These are phyloP conservation scores for Saccostrea glomerata DNA, from an alignment of 1,140 invertebrate species.

Conservation along the genomic window DNA sequence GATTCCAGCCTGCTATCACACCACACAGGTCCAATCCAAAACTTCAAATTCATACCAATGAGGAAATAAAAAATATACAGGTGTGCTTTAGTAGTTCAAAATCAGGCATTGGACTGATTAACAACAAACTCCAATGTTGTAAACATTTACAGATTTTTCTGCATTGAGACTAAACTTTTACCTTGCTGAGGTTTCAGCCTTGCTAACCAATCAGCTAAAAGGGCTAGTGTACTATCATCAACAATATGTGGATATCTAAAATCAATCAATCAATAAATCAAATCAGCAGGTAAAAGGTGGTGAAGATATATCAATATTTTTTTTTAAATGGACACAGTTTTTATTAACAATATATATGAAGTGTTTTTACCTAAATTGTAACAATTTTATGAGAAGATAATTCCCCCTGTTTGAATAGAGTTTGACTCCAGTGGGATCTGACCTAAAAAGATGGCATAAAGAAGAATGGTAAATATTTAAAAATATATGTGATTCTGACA, in stretches of 20 bases:
- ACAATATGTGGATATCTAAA: slow-evolving; percentile 88
- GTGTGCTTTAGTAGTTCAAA: not conserved
- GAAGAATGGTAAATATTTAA: too few species aligned
- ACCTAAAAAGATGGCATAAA: not conserved
- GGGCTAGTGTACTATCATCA: slow-evolving; percentile 80
- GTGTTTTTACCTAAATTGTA: slow-evolving; percentile 79
- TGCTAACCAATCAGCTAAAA: slow-evolving; percentile 83
- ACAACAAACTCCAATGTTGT: not conserved
- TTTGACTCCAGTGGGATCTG: slow-evolving; percentile 61
- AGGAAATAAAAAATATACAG: too few species aligned
- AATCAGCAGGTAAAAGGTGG: not conserved
- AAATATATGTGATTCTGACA: too few species aligned
- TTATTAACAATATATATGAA: not conserved
- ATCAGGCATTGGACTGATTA: not conserved
- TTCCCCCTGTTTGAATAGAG: slow-evolving; percentile 93
- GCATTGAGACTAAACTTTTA: not conserved
- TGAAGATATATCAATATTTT: not conserved
- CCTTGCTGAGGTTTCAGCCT: slow-evolving; percentile 58
- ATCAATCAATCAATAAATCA: slow-evolving; percentile 36
- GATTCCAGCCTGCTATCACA: too few species aligned
- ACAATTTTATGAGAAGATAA: slow-evolving; percentile 86
- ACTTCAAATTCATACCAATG: too few species aligned
- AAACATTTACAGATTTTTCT: not conserved
- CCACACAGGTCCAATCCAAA: too few species aligned
- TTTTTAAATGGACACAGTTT: not conserved